Base-by-base conservation (phyloP, 2,888 invertebrate genomes). In the Leptinotarsa haldemani region DNA sequence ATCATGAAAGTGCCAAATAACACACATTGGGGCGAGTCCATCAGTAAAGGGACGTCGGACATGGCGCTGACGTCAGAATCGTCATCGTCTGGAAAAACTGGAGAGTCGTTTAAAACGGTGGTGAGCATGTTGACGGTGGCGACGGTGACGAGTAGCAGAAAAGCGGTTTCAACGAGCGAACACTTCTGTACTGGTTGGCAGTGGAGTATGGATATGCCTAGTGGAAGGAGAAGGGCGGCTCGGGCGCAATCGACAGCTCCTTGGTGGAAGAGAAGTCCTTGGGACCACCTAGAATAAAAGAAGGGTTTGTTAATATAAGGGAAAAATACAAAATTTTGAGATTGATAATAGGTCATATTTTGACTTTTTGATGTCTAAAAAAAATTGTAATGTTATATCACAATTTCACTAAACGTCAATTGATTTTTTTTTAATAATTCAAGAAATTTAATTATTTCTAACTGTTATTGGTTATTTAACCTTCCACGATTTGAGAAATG, bases 1-100 rank as follows among this genome's bases (percentile, higher is more conserved):
- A 96, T 96, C 93, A 96, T 96, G 88, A 95, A 95, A 69, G 95
- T 93, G 77, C 96, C 96, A 88, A 97, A 97, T 66, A 95, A 90
- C 77, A 96, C 95, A 88, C 97, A 97, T 90, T 95, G 93, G 3
- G 95, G 95, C 75, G 94, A 94, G 87, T 95, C 95, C 93, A 94
- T 94, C 78, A 95, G 90, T 80, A 94, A 89, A 90, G 83, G 85
- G 52, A 81, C 83, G 74, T 85, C 85, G 22, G 85, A 82, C 74
- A 93, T 90, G 80, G 92, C 88, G 81, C 92, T 92, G 80, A 93
- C 92, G 81, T 92, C 92, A 80, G 92, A 92, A 84, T 94, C 93
- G n/a, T 93, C 93, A 82, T 93, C 93, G 84, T 94, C 93, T n/a
- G 95, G 95, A 83, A 95, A 94, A 74, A 95, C 92, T 53, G 95